Evolutionary conservation across 1,140 invertebrate species (phyloP).

Genomic region (Metopolophium dirhodum): DNA sequence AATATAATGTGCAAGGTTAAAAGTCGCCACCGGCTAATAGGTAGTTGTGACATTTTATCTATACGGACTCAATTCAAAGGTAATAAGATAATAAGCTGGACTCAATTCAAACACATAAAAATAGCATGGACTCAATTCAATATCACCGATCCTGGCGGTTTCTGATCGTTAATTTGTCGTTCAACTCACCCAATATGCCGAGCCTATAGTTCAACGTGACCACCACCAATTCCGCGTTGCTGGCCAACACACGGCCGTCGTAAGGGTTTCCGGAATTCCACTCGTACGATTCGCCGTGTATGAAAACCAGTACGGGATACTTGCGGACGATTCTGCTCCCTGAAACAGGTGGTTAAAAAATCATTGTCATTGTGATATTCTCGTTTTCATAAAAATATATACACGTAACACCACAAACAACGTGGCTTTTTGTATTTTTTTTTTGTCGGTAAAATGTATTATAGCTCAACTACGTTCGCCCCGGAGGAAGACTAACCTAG

Average conservation of each 20-base stretch:
- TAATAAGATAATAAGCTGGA: too few relatives aligned
- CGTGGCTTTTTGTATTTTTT: neutral
- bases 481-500: neutral
- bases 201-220: constrained; percentile 96
- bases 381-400: neutral
- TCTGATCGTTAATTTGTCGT: neutral
- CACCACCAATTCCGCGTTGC: constrained; percentile 89
- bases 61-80: too few relatives aligned
- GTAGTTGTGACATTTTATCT: too few relatives aligned
- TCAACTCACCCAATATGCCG: constrained; percentile 84
- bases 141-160: too few relatives aligned
- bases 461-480: neutral
- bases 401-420: neutral
- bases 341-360: constrained; percentile 36
- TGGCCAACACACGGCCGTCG: constrained; percentile 90
- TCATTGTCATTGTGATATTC: neutral
- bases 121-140: too few relatives aligned
- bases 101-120: too few relatives aligned
- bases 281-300: constrained; percentile 94
- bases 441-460: neutral
- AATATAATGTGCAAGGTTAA: too few relatives aligned
- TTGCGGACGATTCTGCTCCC: constrained; percentile 62
- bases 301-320: constrained; percentile 88
- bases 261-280: constrained; percentile 95
- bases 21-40: too few relatives aligned